phyloP scores from a whole-genome alignment of 2,797 vertebrate genomes.

The Oreochromis mossambicus region DNA sequence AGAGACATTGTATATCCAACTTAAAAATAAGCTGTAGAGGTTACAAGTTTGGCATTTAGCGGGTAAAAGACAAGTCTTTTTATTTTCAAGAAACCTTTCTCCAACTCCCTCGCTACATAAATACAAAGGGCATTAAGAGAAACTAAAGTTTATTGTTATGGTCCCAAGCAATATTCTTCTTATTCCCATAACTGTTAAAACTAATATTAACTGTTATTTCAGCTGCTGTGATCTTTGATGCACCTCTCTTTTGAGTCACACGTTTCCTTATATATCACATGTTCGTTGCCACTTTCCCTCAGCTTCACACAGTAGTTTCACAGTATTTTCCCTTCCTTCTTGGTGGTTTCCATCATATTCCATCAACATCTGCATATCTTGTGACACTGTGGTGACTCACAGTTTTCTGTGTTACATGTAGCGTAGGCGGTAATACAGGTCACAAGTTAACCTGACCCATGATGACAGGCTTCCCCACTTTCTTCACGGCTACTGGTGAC shows the following conservation, averaged over 20 bases:
- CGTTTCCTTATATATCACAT: not conserved
- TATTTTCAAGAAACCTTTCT: not conserved
- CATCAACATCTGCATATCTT: not conserved
- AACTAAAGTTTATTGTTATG: not conserved
- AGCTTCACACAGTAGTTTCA: not conserved
- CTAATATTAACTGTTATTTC: not conserved
- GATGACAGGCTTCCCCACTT: not conserved
- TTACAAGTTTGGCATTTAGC: not conserved
- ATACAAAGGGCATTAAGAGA: not conserved
- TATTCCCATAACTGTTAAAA: not conserved
- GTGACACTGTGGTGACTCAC: not conserved
- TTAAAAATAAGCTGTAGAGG: not conserved
- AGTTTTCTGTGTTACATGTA: not conserved
- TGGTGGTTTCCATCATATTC: not conserved
- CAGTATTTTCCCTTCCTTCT: not conserved
- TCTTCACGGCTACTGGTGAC: not conserved
- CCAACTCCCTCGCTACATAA: not conserved
- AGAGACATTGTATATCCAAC: not conserved
- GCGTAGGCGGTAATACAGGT: not conserved
- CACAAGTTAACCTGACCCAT: not conserved
- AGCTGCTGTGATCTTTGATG: not conserved
- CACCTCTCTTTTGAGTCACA: not conserved
- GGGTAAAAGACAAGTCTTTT: not conserved
- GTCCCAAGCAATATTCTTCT: not conserved
- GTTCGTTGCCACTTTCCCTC: not conserved